Evolutionary conservation across 2,797 vertebrate species (phyloP), one percentile per base, ranked within the genome.

Genomic region (Sebastes matsubarae): DNA sequence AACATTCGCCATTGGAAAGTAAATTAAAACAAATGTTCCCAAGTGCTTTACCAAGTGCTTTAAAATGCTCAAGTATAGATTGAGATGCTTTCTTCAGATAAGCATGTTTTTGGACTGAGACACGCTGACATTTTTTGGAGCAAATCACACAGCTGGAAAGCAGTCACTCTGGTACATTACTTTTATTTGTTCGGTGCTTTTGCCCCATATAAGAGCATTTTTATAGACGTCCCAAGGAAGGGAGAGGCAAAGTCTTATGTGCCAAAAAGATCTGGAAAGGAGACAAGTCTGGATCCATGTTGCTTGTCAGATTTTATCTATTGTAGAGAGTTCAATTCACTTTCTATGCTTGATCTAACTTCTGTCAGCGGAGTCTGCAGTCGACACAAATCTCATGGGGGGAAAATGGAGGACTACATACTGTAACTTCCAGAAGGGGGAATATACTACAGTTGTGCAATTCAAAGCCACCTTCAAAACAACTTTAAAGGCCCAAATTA

Each of bases 281-380:
- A 90, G 90, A 92, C 90, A 85, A 92, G 89, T 86, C 87, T 88
- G 85, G 81, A 89, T 92, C 87, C 79, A 80, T 92, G 91, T 93
- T 92, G 82, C 89, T 85, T 91, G 89, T 95, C 89, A 94, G 93
- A 93, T 94, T 91, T 59, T 86, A 91, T 92, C 91, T 90, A 66
- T 87, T 89, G 80, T 86, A 46, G 77, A 85, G 82, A 75, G 80
- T 13, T 87, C 82, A 89, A 90, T 87, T 88, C 57, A 18, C 82
- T 88, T 84, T 90, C 83, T 82, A 57, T 87, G 90, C 87, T 88
- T 92, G 89, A 94, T 94, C 82, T 92, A 89, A 93, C 86, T 90
- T 90, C 87, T 91, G 86, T 90, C 87, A 85, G 80, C 16, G 36
- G 77, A 84, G 84, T 80, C 84, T 84, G 87, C 70, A 77, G 75